Percentiles rank a stretch among this genome's conserved stretches.
These are phyloP conservation scores for Hoplodrina ambigua DNA, from an alignment of 2,888 invertebrate species.

Conservation along the genomic window DNA sequence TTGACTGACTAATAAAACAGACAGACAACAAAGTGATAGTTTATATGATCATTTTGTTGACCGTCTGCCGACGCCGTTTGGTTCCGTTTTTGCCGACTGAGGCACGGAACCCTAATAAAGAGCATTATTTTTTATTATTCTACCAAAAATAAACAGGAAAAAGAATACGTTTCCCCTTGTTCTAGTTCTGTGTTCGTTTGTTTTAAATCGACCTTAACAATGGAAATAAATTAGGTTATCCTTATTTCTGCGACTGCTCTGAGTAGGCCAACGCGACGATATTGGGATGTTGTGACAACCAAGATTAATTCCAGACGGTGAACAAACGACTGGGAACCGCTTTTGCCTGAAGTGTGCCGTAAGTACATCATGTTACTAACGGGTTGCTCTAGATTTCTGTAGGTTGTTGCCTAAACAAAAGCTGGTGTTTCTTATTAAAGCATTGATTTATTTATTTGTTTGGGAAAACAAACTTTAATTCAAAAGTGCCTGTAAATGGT, in stretches of 20 bases:
- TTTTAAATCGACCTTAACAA: neutral
- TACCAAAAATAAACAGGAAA: too few species aligned
- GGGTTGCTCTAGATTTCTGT: conserved; percentile 16
- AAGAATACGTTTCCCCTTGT: too few species aligned
- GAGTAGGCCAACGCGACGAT: conserved; percentile 10
- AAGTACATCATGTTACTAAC: conserved; percentile 21
- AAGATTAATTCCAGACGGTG: conserved; percentile 31
- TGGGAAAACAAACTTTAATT: too few species aligned
- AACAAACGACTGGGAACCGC: conserved; percentile 7
- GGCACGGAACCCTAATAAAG: too few species aligned
- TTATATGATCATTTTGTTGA: too few species aligned
- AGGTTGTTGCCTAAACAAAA: neutral
- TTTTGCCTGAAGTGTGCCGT: conserved; percentile 14
- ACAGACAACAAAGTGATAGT: too few species aligned
- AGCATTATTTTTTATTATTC: too few species aligned
- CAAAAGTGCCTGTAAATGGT: too few species aligned
- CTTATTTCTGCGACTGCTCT: conserved; percentile 31
- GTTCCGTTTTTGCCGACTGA: too few species aligned
- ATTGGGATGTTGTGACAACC: conserved; percentile 29
- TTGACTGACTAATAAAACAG: too few species aligned
- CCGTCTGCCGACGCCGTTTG: too few species aligned
- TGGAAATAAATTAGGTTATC: conserved; percentile 23
- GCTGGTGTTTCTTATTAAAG: neutral
- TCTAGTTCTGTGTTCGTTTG: neutral
- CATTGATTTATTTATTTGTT: neutral